Base-by-base conservation (phyloP, 2,797 vertebrate genomes). In the Acanthis flammea region DNA sequence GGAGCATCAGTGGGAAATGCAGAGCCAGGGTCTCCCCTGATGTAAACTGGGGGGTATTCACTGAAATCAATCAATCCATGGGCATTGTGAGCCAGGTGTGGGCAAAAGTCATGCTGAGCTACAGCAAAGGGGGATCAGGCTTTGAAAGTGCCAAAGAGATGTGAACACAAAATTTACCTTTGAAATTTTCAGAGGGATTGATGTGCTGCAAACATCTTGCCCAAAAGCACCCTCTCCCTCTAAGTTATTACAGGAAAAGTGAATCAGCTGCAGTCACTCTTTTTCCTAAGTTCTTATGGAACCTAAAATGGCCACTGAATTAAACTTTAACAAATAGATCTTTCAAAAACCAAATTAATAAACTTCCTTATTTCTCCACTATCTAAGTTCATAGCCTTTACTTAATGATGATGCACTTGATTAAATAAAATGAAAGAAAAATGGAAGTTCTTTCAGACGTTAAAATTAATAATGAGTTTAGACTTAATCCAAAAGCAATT, bases 401-500 rank as follows among this genome's bases (percentile, higher is more conserved):
- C 95, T 98, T 98, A 98, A 98, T 97, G 97, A 98, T 97, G 97
- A 98, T 97, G 97, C 97, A 97, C 94, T 97, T 98, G 98, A 98
- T 98, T 98, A 98, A 98, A 97, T 98, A 98, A 98, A 98, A 97
- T 97, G 97, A 98, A 98, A 98, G 98, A 98, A 98, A 98, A 98
- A 98, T 98, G 97, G 95, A 98, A 98, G 96, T 97, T 98, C 97
- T 97, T 97, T 98, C 97, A 98, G 97, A 98, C 90, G 84, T 98
- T 98, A 97, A 98, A 97, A 98, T 98, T 98, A 98, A 98, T 98
- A 97, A 98, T 98, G 97, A 98, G 98, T 98, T 98, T 98, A 97
- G 96, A 97, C 97, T 98, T 98, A 99, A 99, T 98, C 98, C 98
- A 98, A 98, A 98, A 98, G 98, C 98, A 98, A 98, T 98, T 98